phyloP scores from a whole-genome alignment of 2,888 invertebrate species.

The Ischnus inquisitorius region DNA sequence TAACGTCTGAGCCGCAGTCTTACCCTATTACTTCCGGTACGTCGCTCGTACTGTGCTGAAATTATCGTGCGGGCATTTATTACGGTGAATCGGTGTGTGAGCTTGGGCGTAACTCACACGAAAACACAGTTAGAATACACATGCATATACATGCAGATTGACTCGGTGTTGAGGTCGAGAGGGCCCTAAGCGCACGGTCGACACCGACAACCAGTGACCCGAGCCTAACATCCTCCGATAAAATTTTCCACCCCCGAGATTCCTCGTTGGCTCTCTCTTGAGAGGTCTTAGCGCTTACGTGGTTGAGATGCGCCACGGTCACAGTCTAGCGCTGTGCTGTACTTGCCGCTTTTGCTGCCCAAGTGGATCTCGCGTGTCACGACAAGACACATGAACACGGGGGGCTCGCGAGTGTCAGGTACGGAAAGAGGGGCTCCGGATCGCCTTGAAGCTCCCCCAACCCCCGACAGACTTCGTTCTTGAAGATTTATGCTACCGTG shows the following conservation, averaged over 20 bases:
- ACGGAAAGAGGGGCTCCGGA: neutral
- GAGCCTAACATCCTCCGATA: constrained; percentile 67
- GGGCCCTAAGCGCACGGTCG: constrained; percentile 33
- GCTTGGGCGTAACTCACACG: neutral
- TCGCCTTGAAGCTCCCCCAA: neutral
- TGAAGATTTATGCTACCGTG: neutral
- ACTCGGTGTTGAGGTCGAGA: neutral
- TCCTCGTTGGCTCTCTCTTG: constrained; percentile 52
- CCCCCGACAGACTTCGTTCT: constrained; percentile 1
- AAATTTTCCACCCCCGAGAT: constrained; percentile 67
- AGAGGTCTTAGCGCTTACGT: constrained; percentile 45
- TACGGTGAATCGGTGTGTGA: constrained; percentile 36
- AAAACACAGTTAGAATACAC: neutral
- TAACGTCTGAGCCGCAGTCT: constrained; percentile 36
- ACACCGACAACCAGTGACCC: constrained; percentile 69
- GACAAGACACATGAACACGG: constrained; percentile 31
- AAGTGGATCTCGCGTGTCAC: constrained; percentile 49
- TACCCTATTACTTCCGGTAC: constrained; percentile 62
- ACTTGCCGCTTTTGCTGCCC: constrained; percentile 19
- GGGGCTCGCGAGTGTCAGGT: constrained; percentile 6
- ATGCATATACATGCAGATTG: constrained; percentile 15
- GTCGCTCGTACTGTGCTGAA: constrained; percentile 56
- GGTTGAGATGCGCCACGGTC: constrained; percentile 38
- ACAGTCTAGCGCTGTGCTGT: constrained; percentile 23
- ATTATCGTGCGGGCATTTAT: constrained; percentile 64